Evolutionary conservation across 2,113 vertebrate genomes (phyloP).

Genomic region (Thryonomys swinderianus): DNA sequence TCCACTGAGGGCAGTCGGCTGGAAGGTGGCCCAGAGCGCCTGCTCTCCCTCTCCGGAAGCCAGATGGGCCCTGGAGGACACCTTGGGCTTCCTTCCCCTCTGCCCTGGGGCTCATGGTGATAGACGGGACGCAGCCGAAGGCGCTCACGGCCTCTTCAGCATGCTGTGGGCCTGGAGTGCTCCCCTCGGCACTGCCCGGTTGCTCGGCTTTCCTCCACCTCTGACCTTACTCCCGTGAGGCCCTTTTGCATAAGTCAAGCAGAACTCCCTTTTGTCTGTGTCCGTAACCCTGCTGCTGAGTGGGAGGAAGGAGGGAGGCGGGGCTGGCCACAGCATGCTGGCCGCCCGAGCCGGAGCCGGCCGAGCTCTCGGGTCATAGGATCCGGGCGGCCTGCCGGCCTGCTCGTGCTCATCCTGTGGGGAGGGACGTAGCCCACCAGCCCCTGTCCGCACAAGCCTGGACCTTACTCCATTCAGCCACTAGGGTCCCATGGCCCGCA

Average conservation of each 20-base stretch:
- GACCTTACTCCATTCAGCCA: not conserved
- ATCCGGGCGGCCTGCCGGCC: rapidly evolving
- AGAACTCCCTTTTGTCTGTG: not conserved
- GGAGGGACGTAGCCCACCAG: not conserved
- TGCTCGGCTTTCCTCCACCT: not conserved
- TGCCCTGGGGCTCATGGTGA: not conserved
- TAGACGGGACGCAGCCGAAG: not conserved
- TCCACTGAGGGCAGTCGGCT: not conserved
- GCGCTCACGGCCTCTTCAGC: not conserved
- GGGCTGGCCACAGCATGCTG: rapidly evolving
- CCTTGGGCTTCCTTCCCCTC: not conserved
- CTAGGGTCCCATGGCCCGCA: not conserved
- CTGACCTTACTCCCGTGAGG: not conserved
- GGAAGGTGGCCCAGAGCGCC: not conserved
- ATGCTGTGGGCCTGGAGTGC: rapidly evolving
- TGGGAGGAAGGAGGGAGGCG: rapidly evolving
- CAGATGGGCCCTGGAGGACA: not conserved
- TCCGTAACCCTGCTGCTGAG: not conserved
- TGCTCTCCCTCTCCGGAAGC: not conserved
- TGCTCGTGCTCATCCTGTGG: rapidly evolving
- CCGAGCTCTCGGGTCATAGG: rapidly evolving
- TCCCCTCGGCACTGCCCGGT: no score
- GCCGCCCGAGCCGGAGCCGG: no score
- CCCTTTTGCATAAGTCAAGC: not conserved
- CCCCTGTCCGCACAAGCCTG: not conserved